phyloP scores from a whole-genome alignment of 92 coral and sea anemone genomes.

The Porites divaricata region DNA sequence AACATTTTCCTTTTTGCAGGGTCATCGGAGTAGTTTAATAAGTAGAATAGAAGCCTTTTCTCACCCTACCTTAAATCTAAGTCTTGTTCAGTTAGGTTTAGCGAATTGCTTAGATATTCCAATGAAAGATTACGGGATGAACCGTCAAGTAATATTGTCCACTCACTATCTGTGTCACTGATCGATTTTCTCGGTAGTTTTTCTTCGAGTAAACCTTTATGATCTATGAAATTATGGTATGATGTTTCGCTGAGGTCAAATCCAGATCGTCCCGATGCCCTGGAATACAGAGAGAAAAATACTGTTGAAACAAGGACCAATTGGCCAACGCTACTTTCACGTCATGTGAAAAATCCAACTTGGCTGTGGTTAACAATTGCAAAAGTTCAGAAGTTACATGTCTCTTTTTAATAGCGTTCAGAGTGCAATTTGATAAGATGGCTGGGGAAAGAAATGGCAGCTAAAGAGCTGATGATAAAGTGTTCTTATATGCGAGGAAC shows the following conservation, averaged over 20 bases:
- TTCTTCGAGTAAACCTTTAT: not conserved
- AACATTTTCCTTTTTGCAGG: too few species aligned
- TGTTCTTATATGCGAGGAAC: too few species aligned
- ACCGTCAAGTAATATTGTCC: not conserved
- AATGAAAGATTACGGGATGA: not conserved
- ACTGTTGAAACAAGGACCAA: not conserved
- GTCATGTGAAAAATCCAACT: too few species aligned
- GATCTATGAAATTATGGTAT: not conserved
- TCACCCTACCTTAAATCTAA: conserved; percentile 12
- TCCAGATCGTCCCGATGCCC: not conserved
- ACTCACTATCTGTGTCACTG: not conserved
- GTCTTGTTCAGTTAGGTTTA: conserved; percentile 24
- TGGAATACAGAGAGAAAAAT: not conserved
- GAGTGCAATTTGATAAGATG: too few species aligned
- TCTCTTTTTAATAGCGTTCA: too few species aligned
- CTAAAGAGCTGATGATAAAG: too few species aligned
- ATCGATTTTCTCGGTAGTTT: not conserved
- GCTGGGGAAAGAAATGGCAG: too few species aligned
- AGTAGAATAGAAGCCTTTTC: not conserved
- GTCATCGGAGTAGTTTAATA: too few species aligned
- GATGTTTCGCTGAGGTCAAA: not conserved
- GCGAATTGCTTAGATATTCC: conserved; percentile 1
- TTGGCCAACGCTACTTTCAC: too few species aligned
- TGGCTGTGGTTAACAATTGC: too few species aligned
- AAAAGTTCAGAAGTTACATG: too few species aligned